These are phyloP conservation scores for Euwallacea similis DNA, from an alignment of 1,140 invertebrate genomes.

Conservation along the genomic window DNA sequence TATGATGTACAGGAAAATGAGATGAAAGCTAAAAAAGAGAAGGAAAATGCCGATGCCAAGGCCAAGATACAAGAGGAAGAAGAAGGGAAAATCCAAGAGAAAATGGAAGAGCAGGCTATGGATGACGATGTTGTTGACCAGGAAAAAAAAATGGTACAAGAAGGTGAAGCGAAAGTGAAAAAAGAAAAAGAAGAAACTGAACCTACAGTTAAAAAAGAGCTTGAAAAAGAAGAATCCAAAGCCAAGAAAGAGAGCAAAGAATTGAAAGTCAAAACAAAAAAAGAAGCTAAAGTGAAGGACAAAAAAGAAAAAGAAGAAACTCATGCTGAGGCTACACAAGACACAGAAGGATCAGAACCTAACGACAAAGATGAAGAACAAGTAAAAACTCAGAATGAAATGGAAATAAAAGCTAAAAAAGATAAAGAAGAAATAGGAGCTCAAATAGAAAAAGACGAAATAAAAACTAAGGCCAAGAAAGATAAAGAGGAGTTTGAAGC, in stretches of 20 bases:
- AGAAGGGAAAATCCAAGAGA: background rate
- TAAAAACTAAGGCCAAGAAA: slow-evolving; percentile 20
- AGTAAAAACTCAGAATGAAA: slow-evolving; percentile 39
- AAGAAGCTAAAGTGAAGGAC: slow-evolving; percentile 39
- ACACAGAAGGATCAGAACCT: slow-evolving; percentile 36
- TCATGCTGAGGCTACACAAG: slow-evolving; percentile 28
- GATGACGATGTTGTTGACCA: no score
- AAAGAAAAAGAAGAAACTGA: slow-evolving; percentile 33
- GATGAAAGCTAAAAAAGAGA: slow-evolving; percentile 16
- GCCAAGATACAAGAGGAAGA: slow-evolving; percentile 5
- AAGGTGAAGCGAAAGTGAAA: slow-evolving; percentile 20
- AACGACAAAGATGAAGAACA: slow-evolving; percentile 38
- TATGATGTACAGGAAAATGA: background rate
- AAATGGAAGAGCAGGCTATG: slow-evolving; percentile 1
- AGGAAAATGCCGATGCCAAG: slow-evolving; percentile 10
- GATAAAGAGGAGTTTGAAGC: slow-evolving; percentile 21
- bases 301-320: slow-evolving; percentile 38
- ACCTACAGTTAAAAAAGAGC: slow-evolving; percentile 42
- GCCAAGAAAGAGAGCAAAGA: slow-evolving; percentile 34
- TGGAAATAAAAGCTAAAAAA: slow-evolving; percentile 33
- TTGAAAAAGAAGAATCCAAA: slow-evolving; percentile 40
- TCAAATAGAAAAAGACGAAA: slow-evolving; percentile 14
- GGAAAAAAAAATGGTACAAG: no score
- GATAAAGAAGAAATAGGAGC: background rate
- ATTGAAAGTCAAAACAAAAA: slow-evolving; percentile 6